Percentiles rank a stretch among this genome's conserved stretches.
Evolutionary conservation across 2,797 vertebrate genomes (phyloP).

Genomic region (Petrocephalus sullivani): DNA sequence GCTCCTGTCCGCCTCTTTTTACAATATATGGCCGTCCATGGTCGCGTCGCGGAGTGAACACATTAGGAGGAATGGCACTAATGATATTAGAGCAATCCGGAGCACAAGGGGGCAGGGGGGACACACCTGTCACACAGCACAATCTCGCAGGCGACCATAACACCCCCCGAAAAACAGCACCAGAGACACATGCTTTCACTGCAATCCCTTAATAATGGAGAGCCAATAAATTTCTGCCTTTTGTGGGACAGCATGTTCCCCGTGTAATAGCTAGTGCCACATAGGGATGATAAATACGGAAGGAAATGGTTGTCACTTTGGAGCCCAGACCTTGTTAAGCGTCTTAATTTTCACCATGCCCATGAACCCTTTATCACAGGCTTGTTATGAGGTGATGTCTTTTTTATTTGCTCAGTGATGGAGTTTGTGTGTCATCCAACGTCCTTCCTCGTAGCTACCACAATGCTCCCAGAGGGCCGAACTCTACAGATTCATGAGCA

Average conservation of each 20-base stretch:
- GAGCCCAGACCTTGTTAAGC: conserved; percentile 81
- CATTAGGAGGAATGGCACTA: conserved; percentile 96
- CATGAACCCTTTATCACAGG: conserved; percentile 83
- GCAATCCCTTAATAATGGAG: conserved; percentile 89
- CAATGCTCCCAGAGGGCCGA: conserved; percentile 57
- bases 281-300: conserved; percentile 88
- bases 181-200: conserved; percentile 65
- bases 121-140: conserved; percentile 90
- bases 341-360: conserved; percentile 83
- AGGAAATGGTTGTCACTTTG: conserved; percentile 84
- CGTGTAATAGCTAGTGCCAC: conserved; percentile 66
- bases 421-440: conserved; percentile 77
- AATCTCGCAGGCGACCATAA: conserved; percentile 87
- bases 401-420: conserved; percentile 81
- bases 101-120: conserved; percentile 82
- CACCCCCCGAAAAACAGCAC: conserved; percentile 82
- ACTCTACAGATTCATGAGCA: conserved; percentile 32
- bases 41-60: conserved; percentile 75
- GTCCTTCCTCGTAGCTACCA: conserved; percentile 74
- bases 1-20: conserved; percentile 53
- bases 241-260: conserved; percentile 69
- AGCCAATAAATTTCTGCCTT: conserved; percentile 86
- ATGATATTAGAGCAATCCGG: conserved; percentile 95
- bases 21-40: conserved; percentile 75
- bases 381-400: conserved; percentile 85